Evolutionary conservation across 2,113 vertebrate species (phyloP), one percentile per base, ranked within the genome.

Genomic region (Perca schrenkii): DNA sequence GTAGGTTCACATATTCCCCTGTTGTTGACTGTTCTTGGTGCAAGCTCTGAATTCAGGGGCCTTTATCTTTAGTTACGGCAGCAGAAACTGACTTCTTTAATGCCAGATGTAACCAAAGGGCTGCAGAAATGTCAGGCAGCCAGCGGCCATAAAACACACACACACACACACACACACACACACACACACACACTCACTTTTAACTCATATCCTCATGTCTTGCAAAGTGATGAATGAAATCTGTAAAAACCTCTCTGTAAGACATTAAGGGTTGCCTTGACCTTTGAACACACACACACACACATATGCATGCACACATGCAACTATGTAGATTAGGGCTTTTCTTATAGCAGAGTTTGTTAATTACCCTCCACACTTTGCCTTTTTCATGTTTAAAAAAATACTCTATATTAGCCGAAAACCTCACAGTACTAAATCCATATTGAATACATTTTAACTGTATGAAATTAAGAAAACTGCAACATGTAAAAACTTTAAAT

Each of bases 101-200:
- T 91, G 91, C 50, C 88, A 86, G 11, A 49, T 75, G 58, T 84
- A 49, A 88, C 89, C 86, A 57, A 61, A 65, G 87, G 88, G 77
- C 83, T 78, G 50, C 34, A 50, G 72, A 92, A 91, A 92, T 88
- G 89, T 87, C 89, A 91, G n/a, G 16, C 62, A 16, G 78, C 77
- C 52, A 0, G 53, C 10, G 31, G 84, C 76, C 54, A 66, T 56
- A n/a, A 58, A 28, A 64, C 62, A 43, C 57, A 71, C 73, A 31
- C 19, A 17, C 17, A 28, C 14, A 36, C 40, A 15, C 46, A 67
- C 46, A 50, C 64, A 66, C 43, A 34, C 71, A 61, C 17, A 16
- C 17, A 53, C 8, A 54, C 22, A 31, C 31, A 53, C 6, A 46
- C 10, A 43, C 16, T 22, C 8, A 40, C 10, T 43, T 43, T 43